Evolutionary conservation across 2,888 invertebrate genomes (phyloP), one percentile per base, ranked within the genome.

Genomic region (Acanthosepion esculentum): DNA sequence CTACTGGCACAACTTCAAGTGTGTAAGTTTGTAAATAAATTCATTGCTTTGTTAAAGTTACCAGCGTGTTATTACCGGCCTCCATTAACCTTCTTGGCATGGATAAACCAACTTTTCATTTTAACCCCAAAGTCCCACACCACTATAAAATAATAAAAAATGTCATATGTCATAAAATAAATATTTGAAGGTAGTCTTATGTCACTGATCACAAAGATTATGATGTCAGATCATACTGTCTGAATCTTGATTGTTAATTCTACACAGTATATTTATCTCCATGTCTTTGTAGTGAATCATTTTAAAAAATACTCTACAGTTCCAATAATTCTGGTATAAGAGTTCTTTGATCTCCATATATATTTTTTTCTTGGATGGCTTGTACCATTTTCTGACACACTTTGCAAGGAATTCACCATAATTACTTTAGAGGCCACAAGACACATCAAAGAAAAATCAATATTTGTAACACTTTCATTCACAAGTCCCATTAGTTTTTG

Each of bases 381-480:
- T 15, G 78, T 12, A 23, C 15, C 78, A 78, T 78, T 78, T 33
- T 78, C n/a, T 78, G 78, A 33, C 33, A 78, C n/a, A 33, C 33
- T 78, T 78, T n/a, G 78, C 78, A n/a, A 78, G n/a, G n/a, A 78
- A n/a, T 78, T 78, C n/a, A n/a, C n/a, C 78, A 78, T 78, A 78
- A 78, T 78, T 78, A 33, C n/a, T n/a, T 78, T 78, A 12, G 12
- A 33, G 78, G n/a, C 4, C 33, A 78, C 78, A 33, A 78, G n/a
- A n/a, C 78, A 33, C n/a, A 33, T 78, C n/a, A 78, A 78, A 33
- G 78, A 12, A 33, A 78, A 78, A 78, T 78, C 78, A 78, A 78
- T 78, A 78, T 5, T 12, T 5, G n/a, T 78, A 23, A 78, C n/a
- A 78, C 41, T 41, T n/a, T 78, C 33, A 33, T 78, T 23, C n/a